These are phyloP conservation scores for Sorex araneus DNA, from an alignment of 2,113 vertebrate species.

Conservation along the genomic window DNA sequence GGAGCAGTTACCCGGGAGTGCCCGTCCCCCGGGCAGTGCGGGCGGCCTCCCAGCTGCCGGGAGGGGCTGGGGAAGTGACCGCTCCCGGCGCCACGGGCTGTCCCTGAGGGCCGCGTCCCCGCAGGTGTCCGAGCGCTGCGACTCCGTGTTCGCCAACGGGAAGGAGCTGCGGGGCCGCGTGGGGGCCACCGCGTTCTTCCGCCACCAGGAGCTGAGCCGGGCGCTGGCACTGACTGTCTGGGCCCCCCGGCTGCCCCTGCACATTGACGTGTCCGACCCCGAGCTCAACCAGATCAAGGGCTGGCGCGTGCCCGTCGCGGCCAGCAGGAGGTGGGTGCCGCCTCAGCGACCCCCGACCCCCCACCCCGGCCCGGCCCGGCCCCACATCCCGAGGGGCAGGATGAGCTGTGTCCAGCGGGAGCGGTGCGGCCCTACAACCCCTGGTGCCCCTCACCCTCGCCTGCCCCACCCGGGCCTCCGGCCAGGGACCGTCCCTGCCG, in stretches of 20 bases:
- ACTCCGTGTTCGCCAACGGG: constrained; percentile 97
- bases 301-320: constrained; percentile 94
- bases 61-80: too few species aligned
- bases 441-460: background rate
- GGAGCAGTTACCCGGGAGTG: too few species aligned
- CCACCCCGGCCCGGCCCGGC: too few species aligned
- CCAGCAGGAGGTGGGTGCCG: constrained; percentile 92
- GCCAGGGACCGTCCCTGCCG: too few species aligned
- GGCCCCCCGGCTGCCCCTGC: constrained; percentile 97
- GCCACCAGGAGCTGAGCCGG: constrained; percentile 93
- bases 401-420: too few species aligned
- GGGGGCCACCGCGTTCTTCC: constrained; percentile 95
- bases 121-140: constrained; percentile 96
- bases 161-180: constrained; percentile 97
- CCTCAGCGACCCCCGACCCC: too few species aligned
- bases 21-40: too few species aligned
- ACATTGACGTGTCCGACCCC: constrained; percentile 97
- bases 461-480: background rate
- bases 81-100: too few species aligned
- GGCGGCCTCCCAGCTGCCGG: too few species aligned
- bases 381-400: too few species aligned
- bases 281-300: constrained; percentile 98
- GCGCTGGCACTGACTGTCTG: constrained; percentile 95
- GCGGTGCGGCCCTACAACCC: rapidly evolving
- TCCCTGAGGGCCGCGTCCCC: too few species aligned